Base-by-base conservation (phyloP, 2,113 vertebrate species). In the Sinocyclocheilus anophthalmus region DNA sequence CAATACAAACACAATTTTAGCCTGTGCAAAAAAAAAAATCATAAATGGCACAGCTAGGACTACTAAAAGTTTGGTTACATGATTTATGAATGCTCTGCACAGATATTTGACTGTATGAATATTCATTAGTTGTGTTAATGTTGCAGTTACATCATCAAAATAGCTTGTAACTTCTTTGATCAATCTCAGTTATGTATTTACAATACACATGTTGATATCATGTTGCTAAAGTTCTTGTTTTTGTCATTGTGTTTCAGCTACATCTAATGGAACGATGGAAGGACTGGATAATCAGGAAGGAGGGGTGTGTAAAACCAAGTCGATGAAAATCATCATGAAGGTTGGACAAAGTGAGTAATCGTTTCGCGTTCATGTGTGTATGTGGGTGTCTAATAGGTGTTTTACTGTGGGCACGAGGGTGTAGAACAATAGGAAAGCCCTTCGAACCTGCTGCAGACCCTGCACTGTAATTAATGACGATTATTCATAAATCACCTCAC, bases 271-370 rank as follows among this genome's bases (percentile, higher is more conserved):
- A 94, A 98, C 98, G 93, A 95, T 97, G 96, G 98, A 99, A 93
- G 98, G 98, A 93, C 95, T 99, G 93, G 96, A 99, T 94, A 99
- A 99, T 95, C 97, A 98, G 95, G 97, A 99, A 92, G 98, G 98
- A 89, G 98, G 98, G 84, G 97, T 99, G 89, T 99, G 98, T 95
- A 97, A 96, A 95, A 97, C 96, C 94, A 98, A 96, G 96, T 97
- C 97, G 94, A 99, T 99, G 98, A 99, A 99, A 96, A 99, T 99
- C 92, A 94, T 98, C 94, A 98, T 99, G 98, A 99, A 98, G 96
- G 98, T 99, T 96, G 98, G 97, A 95, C 97, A 99, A 95, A 97
- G 97, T 99, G 95, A 98, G 96, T 95, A 94, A 88, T 85, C 77
- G 84, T 22, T 53, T 20, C n/a, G 11, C 76, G 76, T 39, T 8